A percentile compares a stretch with the other conserved stretches of the same genome.
Evolutionary conservation across 2,113 vertebrate genomes (phyloP).

Genomic region (Carlito syrichta): DNA sequence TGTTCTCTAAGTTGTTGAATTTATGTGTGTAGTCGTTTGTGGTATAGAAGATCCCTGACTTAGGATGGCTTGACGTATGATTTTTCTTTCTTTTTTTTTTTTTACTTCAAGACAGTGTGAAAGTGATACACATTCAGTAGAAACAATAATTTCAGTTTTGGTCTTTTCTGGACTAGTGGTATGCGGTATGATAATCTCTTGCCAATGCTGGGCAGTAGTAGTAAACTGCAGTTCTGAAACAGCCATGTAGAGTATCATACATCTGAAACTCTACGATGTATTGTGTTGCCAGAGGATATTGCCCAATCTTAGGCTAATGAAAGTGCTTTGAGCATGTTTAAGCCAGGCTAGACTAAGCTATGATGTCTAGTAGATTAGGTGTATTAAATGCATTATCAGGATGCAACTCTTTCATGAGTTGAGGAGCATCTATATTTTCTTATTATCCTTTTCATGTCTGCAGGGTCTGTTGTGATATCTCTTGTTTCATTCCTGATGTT

Average conservation of each 20-base stretch:
- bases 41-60: neutral
- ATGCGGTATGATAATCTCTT: too few species aligned
- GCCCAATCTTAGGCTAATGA: too few species aligned
- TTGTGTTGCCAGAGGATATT: neutral
- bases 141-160: too few species aligned
- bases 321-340: neutral
- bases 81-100: too few species aligned
- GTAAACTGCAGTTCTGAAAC: too few species aligned
- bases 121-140: too few species aligned
- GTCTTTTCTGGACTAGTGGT: too few species aligned
- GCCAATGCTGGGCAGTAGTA: too few species aligned
- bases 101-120: too few species aligned
- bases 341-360: neutral
- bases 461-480: neutral
- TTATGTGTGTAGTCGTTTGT: neutral
- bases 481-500: neutral
- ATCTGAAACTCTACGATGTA: neutral
- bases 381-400: neutral
- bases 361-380: neutral
- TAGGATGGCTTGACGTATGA: too few species aligned
- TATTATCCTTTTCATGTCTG: neutral
- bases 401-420: neutral
- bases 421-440: neutral
- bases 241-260: too few species aligned
- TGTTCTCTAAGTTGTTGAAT: neutral